Evolutionary conservation across 2,113 vertebrate genomes (phyloP).

Genomic region (Tringa solitaria): DNA sequence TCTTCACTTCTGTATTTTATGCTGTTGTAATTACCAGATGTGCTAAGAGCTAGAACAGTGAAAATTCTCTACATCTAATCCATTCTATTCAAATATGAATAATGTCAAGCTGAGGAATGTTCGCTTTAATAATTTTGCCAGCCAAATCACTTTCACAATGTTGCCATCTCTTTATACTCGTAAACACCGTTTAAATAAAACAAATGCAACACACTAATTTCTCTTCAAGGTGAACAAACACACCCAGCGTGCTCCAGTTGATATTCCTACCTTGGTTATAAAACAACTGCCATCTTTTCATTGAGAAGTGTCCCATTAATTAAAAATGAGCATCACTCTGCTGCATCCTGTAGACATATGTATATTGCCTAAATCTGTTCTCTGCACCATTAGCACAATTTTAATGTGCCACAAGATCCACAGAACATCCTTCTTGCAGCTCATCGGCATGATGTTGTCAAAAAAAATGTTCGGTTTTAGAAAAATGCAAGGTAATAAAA

Average conservation of each 20-base stretch:
- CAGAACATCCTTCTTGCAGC: not conserved
- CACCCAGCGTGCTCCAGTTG: not conserved
- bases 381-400: not conserved
- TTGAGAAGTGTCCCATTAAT: slow-evolving; percentile 1
- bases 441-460: not conserved
- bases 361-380: not conserved
- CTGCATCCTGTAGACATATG: not conserved
- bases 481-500: slow-evolving; percentile 4
- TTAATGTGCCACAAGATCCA: not conserved
- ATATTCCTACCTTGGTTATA: not conserved
- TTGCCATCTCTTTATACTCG: not conserved
- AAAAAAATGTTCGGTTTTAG: not conserved
- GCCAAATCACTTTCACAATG: not conserved
- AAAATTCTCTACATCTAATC: slow-evolving; percentile 4
- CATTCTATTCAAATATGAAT: not conserved
- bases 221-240: not conserved
- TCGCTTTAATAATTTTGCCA: not conserved
- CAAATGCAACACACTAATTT: not conserved
- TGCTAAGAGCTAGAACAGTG: not conserved
- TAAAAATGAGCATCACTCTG: not conserved
- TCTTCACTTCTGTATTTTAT: not conserved
- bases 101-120: not conserved
- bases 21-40: not conserved
- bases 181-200: not conserved
- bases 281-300: not conserved